Base-by-base conservation (phyloP, 2,888 invertebrate genomes). In the Dasysyrphus tricinctus region DNA sequence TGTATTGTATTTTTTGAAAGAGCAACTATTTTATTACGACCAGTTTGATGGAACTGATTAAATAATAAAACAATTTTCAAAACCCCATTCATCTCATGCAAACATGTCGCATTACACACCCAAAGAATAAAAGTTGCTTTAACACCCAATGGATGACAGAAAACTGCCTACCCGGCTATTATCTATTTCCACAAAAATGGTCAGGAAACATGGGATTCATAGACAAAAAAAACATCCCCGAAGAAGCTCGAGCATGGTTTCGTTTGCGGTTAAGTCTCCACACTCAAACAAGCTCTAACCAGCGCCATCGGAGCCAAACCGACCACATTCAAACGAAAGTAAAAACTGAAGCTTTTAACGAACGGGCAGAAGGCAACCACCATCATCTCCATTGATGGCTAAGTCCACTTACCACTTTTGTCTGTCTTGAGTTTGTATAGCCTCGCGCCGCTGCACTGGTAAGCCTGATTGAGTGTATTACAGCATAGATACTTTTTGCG, bases 401-500 rank as follows among this genome's bases (percentile, higher is more conserved):
- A 76, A 61, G 69, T 61, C 54, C 74, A 80, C 70, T 70, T 42
- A 61, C 57, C 34, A 12, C 57, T 34, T 32, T 61, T 74, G 59
- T 9, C 12, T 57, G 44, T 74, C 34, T 74, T 59, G 14, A 47
- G 29, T 24, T 11, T 49, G 24, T 63, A 1, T 47, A 34, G 32
- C 42, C 39, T 16, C 51, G 6, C n/a, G 34, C 32, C 19, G 16
- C 32, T 54, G 54, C 37, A 47, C 47, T 32, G 32, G 11, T 37
- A 54, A 73, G 63, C 51, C 65, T 76, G 67, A 42, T 77, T 32
- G 80, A 76, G 77, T 49, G 73, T 83, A 74, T 78, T 83, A 83
- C 80, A 80, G 77, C 80, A 74, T 69, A 65, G 51, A 75, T 56
- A 42, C 51, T 65, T 61, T 56, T 70, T 65, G 73, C 34, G 67